Evolutionary conservation across 1,140 invertebrate species (phyloP).

Genomic region (Latrodectus geometricus): DNA sequence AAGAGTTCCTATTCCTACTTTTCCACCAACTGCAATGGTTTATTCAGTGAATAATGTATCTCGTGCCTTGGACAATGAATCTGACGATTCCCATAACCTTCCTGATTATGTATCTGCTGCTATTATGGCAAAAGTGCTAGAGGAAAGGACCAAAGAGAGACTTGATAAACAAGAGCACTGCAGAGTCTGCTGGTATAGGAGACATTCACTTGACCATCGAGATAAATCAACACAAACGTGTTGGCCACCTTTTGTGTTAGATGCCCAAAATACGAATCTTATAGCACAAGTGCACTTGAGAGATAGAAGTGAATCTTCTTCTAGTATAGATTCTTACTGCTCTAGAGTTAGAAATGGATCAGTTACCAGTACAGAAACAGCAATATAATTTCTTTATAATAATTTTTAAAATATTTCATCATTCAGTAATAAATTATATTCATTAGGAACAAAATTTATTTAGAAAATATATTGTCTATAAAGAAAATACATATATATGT

Average conservation of each 20-base stretch:
- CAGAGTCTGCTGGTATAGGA: conserved; percentile 35
- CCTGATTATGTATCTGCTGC: conserved; percentile 89
- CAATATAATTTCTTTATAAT: conserved; percentile 40
- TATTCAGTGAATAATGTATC: conserved; percentile 78
- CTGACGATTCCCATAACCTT: conserved; percentile 64
- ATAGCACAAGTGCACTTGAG: conserved; percentile 47
- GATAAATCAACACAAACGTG: conserved; percentile 63
- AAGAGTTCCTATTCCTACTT: conserved; percentile 84
- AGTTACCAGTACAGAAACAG: conserved; percentile 61
- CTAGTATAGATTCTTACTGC: conserved; percentile 55
- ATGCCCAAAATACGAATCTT: not conserved
- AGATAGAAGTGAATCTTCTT: conserved; percentile 56
- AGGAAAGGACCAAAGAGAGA: conserved; percentile 82
- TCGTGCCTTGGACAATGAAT: conserved; percentile 17
- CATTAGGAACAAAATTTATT: too few species aligned
- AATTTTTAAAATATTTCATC: too few species aligned
- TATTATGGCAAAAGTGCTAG: conserved; percentile 92
- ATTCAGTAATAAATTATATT: too few species aligned
- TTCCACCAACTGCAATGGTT: conserved; percentile 89
- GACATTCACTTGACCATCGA: conserved; percentile 38
- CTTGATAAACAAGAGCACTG: conserved; percentile 69
- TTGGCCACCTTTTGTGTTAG: conserved; percentile 12
- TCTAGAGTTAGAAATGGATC: conserved; percentile 43
- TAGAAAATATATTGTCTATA: too few species aligned
- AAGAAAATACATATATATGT: too few species aligned